phyloP scores from a whole-genome alignment of 1,140 invertebrate genomes.

The Heliconius hermathena region DNA sequence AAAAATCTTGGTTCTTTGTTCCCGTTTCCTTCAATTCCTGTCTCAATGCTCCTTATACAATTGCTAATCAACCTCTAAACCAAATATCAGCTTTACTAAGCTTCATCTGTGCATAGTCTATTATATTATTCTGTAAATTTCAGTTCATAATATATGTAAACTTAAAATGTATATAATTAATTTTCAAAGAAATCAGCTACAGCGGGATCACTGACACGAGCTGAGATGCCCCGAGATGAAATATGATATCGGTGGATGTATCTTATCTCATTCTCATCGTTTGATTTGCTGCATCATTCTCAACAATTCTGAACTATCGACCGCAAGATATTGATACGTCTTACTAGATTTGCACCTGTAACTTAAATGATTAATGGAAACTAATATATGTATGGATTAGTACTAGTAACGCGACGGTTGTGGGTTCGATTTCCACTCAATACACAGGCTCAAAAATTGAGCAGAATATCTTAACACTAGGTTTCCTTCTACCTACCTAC shows the following conservation, averaged over 20 bases:
- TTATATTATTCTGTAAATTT: too few species aligned
- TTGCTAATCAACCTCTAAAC: too few species aligned
- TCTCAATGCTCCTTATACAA: too few species aligned
- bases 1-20: too few species aligned
- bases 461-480: too few species aligned
- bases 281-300: conserved; percentile 2
- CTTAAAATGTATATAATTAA: neutral
- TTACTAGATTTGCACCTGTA: neutral
- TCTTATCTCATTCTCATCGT: neutral
- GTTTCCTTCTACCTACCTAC: too few species aligned
- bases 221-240: neutral
- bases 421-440: too few species aligned
- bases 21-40: too few species aligned
- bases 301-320: neutral
- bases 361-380: neutral
- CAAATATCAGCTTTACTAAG: too few species aligned
- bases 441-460: too few species aligned
- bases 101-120: too few species aligned
- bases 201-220: neutral
- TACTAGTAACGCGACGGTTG: too few species aligned
- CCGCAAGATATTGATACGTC: neutral
- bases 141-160: neutral
- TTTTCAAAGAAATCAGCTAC: neutral
- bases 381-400: neutral
- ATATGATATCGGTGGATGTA: conserved; percentile 5